phyloP scores from a whole-genome alignment of 2,113 vertebrate genomes.

The chimpanzee (Pan troglodytes) region DNA sequence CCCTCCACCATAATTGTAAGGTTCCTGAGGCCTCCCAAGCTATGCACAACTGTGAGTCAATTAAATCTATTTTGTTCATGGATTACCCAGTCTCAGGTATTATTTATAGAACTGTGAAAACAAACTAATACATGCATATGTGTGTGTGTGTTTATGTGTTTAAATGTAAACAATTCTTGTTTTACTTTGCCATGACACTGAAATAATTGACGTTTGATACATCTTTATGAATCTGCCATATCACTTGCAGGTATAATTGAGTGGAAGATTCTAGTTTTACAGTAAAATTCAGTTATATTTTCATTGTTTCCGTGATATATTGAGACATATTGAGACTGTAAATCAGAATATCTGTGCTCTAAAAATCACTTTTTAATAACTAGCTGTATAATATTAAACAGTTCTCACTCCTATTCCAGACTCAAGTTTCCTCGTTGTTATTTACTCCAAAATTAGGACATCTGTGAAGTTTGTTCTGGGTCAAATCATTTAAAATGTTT shows the following conservation, averaged over 20 bases:
- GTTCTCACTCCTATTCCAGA: background rate
- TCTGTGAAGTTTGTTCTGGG: background rate
- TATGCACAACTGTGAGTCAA: too few relatives aligned
- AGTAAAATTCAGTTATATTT: background rate
- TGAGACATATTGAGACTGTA: background rate
- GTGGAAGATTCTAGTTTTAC: background rate
- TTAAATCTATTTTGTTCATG: too few relatives aligned
- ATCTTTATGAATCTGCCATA: background rate
- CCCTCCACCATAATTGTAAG: too few relatives aligned
- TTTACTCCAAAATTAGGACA: background rate
- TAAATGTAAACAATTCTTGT: background rate
- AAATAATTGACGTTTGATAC: background rate
- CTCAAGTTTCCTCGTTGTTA: background rate
- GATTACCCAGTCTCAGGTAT: too few relatives aligned
- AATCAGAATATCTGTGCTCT: background rate
- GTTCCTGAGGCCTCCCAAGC: too few relatives aligned
- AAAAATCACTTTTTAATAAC: background rate
- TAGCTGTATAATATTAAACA: background rate
- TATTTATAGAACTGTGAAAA: too few relatives aligned
- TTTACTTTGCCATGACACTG: background rate
- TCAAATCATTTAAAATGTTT: background rate
- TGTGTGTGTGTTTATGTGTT: background rate
- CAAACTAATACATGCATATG: too few relatives aligned
- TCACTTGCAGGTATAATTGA: background rate
- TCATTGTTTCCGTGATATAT: background rate